Evolutionary conservation across 2,797 vertebrate genomes (phyloP).

Genomic region (Epinephelus coioides): DNA sequence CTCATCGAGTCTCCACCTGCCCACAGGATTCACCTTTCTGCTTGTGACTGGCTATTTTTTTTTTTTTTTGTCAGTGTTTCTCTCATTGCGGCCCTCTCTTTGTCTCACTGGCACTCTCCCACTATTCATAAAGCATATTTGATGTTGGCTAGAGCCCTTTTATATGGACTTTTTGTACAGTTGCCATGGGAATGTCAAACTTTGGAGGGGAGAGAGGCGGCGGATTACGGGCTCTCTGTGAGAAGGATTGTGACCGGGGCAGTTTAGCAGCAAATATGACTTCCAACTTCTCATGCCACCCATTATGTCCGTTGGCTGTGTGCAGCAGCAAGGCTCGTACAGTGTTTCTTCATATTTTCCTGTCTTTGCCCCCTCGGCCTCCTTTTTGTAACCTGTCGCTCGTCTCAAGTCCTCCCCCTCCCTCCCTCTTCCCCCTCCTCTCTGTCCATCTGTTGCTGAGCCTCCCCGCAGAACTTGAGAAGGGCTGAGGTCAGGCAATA

Average conservation of each 20-base stretch:
- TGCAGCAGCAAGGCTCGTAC: slow-evolving; percentile 29
- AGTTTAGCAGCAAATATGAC: slow-evolving; percentile 50
- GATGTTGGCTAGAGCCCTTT: slow-evolving; percentile 70
- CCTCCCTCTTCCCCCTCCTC: slow-evolving; percentile 51
- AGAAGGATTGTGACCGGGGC: slow-evolving; percentile 59
- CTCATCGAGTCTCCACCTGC: slow-evolving; percentile 79
- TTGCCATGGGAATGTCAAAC: slow-evolving; percentile 82
- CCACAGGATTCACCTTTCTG: slow-evolving; percentile 79
- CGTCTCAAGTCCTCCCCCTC: slow-evolving; percentile 49
- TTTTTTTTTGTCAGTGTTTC: slow-evolving; percentile 35
- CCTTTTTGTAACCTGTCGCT: slow-evolving; percentile 76
- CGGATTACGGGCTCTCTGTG: slow-evolving; percentile 63
- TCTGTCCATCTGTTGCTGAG: slow-evolving; percentile 84
- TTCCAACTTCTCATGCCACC: slow-evolving; percentile 43
- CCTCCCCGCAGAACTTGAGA: slow-evolving; percentile 84
- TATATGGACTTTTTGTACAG: slow-evolving; percentile 75
- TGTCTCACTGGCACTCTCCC: slow-evolving; percentile 70
- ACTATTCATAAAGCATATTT: slow-evolving; percentile 79
- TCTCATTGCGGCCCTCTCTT: slow-evolving; percentile 57
- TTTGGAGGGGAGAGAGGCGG: slow-evolving; percentile 56
- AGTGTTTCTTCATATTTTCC: slow-evolving; percentile 52
- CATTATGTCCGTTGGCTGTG: slow-evolving; percentile 16
- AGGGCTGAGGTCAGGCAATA: slow-evolving; percentile 85
- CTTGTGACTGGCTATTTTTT: slow-evolving; percentile 51
- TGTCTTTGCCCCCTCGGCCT: slow-evolving; percentile 49